These are phyloP conservation scores for Natrix natrix DNA, from an alignment of 2,797 vertebrate species.

Conservation along the genomic window DNA sequence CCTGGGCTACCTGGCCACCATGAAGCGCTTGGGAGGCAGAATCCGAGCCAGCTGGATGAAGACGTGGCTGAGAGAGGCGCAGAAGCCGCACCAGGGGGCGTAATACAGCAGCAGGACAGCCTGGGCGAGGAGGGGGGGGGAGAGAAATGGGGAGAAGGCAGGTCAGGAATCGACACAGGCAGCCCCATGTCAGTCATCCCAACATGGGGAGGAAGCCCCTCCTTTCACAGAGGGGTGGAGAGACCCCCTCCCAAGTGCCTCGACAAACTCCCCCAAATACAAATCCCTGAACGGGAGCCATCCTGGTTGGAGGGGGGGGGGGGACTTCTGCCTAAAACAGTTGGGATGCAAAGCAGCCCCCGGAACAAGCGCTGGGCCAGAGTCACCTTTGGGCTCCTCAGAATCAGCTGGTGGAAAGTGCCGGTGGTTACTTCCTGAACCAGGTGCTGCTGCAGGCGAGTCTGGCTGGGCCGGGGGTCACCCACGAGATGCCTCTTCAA, in stretches of 20 bases:
- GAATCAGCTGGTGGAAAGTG: slow-evolving; percentile 78
- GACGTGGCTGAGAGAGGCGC: slow-evolving; percentile 77
- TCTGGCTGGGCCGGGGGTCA: slow-evolving; percentile 51
- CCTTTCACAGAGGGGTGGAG: background rate
- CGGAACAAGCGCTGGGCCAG: accelerated
- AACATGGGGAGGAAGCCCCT: background rate
- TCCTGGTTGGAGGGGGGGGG: background rate
- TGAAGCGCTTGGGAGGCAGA: slow-evolving; percentile 80
- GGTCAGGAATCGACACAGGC: background rate
- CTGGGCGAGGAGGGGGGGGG: slow-evolving; percentile 63
- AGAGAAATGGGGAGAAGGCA: background rate
- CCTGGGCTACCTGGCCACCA: slow-evolving; percentile 83
- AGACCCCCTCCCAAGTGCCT: background rate
- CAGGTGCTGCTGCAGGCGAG: slow-evolving; percentile 62
- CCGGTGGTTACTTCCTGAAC: slow-evolving; percentile 87
- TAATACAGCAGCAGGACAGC: slow-evolving; percentile 86
- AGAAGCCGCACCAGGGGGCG: slow-evolving; percentile 81
- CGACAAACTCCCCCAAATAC: background rate
- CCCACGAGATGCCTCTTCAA: slow-evolving; percentile 89
- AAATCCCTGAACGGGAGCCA: background rate
- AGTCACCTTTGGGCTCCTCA: slow-evolving; percentile 55
- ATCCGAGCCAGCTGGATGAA: slow-evolving; percentile 86
- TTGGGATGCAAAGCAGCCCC: background rate
- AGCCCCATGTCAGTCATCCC: background rate
- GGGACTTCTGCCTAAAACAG: accelerated